A percentile compares a stretch with the other conserved stretches of the same genome.
Conservation (phyloP, 2,888 invertebrate species). For the Caenorhabditis wallacei region DNA sequence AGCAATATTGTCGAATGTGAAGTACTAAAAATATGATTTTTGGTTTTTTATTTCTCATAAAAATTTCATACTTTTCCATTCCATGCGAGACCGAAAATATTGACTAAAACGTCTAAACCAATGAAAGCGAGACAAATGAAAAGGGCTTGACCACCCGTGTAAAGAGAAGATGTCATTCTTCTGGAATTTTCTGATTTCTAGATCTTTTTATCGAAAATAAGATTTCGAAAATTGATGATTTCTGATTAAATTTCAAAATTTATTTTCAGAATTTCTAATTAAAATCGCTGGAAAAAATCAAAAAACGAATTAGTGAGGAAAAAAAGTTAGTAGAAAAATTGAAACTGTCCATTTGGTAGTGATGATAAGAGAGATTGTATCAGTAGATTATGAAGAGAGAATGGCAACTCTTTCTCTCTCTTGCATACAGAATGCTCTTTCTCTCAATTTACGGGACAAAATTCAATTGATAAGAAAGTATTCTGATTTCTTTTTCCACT, state of each 20-base stretch:
- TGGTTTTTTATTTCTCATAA: neutral
- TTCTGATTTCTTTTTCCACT: neutral
- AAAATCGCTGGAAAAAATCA: neutral
- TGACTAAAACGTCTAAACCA: constrained; percentile 71
- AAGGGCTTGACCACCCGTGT: constrained; percentile 80
- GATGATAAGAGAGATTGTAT: neutral
- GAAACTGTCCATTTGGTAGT: constrained; percentile 40
- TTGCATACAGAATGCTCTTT: neutral
- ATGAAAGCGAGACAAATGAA: constrained; percentile 75
- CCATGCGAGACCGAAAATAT: constrained; percentile 71
- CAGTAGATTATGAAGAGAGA: constrained; percentile 30
- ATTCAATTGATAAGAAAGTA: constrained; percentile 10
- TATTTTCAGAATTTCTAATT: neutral
- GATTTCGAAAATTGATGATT: neutral
- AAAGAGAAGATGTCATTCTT: constrained; percentile 68
- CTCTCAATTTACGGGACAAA: constrained; percentile 41
- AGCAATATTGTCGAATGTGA: constrained; percentile 79
- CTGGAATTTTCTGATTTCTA: neutral
- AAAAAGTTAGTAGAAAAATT: constrained; percentile 31
- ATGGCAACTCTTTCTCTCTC: constrained; percentile 32
- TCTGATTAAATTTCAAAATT: too few relatives aligned
- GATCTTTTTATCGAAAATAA: too few relatives aligned
- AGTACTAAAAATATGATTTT: constrained; percentile 63
- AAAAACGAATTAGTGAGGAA: constrained; percentile 17
- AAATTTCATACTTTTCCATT: constrained; percentile 63